Conservation (phyloP, 2,113 vertebrate species). For the Trematomus loennbergii region DNA sequence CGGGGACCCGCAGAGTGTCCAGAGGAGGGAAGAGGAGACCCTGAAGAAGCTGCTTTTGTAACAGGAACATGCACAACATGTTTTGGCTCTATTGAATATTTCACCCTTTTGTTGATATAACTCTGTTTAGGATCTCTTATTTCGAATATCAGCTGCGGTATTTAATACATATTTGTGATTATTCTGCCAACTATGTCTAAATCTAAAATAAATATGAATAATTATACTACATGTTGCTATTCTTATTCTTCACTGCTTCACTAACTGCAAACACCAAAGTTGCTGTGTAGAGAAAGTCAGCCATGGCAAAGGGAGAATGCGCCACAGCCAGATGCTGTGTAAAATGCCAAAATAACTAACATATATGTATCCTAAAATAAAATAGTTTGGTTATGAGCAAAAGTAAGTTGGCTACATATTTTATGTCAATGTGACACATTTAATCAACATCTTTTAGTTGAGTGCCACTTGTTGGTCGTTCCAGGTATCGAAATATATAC, state of each 20-base stretch:
- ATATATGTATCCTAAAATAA: too few species aligned
- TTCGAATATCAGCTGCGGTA: background rate
- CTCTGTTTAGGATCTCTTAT: background rate
- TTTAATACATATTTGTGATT: background rate
- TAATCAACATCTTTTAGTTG: background rate
- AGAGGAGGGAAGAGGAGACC: background rate
- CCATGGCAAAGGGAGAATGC: background rate
- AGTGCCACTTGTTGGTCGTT: background rate
- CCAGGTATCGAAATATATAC: too few species aligned
- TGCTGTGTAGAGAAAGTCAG: background rate
- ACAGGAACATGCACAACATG: background rate
- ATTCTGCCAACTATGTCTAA: background rate
- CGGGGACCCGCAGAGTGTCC: slow-evolving; percentile 30
- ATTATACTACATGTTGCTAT: too few species aligned
- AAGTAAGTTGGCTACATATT: background rate
- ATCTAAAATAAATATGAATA: too few species aligned
- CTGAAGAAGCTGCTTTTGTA: background rate
- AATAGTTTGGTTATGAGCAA: background rate
- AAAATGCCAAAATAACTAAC: too few species aligned
- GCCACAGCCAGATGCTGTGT: too few species aligned
- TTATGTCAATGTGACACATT: background rate
- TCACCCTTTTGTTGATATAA: background rate
- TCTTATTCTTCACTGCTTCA: background rate
- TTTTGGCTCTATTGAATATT: background rate
- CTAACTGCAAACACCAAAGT: too few species aligned